Evolutionary conservation across 2,113 vertebrate genomes (phyloP), one percentile per base, ranked within the genome.

Genomic region (Fulica atra): DNA sequence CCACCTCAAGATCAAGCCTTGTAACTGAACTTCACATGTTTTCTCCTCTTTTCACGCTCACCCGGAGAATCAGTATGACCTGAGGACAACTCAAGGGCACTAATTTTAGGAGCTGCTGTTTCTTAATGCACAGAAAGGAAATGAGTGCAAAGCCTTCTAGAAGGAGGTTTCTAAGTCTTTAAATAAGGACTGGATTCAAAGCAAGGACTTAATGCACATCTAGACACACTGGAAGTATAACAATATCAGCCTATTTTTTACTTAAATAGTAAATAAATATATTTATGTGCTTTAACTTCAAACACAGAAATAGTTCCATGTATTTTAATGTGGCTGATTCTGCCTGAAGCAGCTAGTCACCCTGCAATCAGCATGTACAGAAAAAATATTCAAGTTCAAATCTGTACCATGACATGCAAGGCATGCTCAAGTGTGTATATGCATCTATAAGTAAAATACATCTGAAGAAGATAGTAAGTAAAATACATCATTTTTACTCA

Each of bases 101-200:
- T 28, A 13, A 71, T 25, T 74, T 78, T 59, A 91, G n/a, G 25
- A 92, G 5, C 29, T 28, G 9, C 35, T 54, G 9, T 38, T 71
- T 79, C 65, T 68, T 89, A 71, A 64, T 56, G 31, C 20, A 71
- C 60, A 68, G 60, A 60, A 50, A 84, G 28, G 20, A 92, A 95
- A 87, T 59, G 4, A 72, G 7, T n/a, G 33, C 2, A 4, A 74
- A 74, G 20, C 18, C 33, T 74, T 76, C 74, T 26, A 60, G 51
- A 85, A 84, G 53, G 29, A 71, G 8, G 38, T 66, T 85, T 81
- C 48, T 66, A 85, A 86, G 61, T 48, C 28, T 85, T 89, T 61
- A 88, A 12, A 13, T 38, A 81, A 74, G 25, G 40, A 12, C 0
- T 0, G 54, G 48, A 69, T 25, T 73, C 51, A 89, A 60, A 24